phyloP scores from a whole-genome alignment of 2,888 invertebrate species.

The Erannis defoliaria region DNA sequence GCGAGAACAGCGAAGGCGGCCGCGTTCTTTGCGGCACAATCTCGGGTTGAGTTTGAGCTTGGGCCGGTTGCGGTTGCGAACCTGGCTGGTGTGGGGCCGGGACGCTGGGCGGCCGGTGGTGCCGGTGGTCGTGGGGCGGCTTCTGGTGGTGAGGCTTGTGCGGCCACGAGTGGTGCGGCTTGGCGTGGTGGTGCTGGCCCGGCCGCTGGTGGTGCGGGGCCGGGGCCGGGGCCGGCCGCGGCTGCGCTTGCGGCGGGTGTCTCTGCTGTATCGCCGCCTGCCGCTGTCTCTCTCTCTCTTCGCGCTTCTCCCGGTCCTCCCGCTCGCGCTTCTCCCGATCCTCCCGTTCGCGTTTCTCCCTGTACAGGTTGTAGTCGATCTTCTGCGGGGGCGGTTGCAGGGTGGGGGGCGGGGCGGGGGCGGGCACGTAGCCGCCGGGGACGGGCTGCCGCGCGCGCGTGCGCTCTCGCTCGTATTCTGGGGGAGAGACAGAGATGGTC shows the following conservation, averaged over 20 bases:
- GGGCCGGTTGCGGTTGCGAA: slow-evolving; percentile 50
- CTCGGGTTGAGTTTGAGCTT: slow-evolving; percentile 50
- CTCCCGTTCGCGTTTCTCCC: slow-evolving; percentile 88
- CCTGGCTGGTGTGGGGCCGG: slow-evolving; percentile 22
- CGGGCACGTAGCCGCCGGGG: slow-evolving; percentile 79
- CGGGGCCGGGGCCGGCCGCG: slow-evolving; percentile 53
- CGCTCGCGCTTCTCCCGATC: slow-evolving; percentile 86
- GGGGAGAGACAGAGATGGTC: slow-evolving; percentile 7
- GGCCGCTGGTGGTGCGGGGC: slow-evolving; percentile 58
- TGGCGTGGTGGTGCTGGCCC: slow-evolving; percentile 63
- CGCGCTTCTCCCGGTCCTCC: slow-evolving; percentile 83
- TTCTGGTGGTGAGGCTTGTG: slow-evolving; percentile 71
- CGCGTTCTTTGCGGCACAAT: slow-evolving; percentile 70
- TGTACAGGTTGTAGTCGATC: slow-evolving; percentile 87
- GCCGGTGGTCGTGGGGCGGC: slow-evolving; percentile 74
- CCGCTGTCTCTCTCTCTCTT: slow-evolving; percentile 67
- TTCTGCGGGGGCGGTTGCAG: slow-evolving; percentile 77
- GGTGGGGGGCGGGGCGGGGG: slow-evolving; percentile 64
- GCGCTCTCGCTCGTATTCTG: slow-evolving; percentile 82
- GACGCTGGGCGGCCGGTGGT: slow-evolving; percentile 63
- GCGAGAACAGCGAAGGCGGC: slow-evolving; percentile 89
- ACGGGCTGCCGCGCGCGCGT: slow-evolving; percentile 66
- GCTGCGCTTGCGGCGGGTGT: slow-evolving; percentile 34
- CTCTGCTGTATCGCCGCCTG: slow-evolving; percentile 53
- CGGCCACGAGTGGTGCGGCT: slow-evolving; percentile 69